Percentiles rank a stretch among this genome's conserved stretches.
Evolutionary conservation across 2,797 vertebrate species (phyloP).

Genomic region (Rhynchonycteris naso): DNA sequence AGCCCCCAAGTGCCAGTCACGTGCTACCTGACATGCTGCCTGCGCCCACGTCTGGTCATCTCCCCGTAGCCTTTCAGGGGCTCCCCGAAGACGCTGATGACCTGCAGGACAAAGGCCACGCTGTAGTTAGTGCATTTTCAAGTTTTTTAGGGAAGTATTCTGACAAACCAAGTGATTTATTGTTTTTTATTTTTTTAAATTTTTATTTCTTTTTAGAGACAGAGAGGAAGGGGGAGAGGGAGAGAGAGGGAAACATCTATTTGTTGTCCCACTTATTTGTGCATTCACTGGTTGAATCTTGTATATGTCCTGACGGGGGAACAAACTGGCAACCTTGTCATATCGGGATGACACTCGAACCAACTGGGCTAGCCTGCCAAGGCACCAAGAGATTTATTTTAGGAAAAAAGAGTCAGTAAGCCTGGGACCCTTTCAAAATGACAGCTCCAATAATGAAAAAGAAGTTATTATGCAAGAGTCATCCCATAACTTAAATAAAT

Average conservation of each 20-base stretch:
- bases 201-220: too few species aligned
- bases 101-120: slow-evolving; percentile 82
- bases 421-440: not conserved
- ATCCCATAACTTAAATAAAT: not conserved
- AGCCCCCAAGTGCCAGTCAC: rapidly evolving
- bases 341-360: too few species aligned
- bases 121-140: not conserved
- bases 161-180: not conserved
- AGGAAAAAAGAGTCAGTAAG: not conserved
- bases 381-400: not conserved
- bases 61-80: slow-evolving; percentile 96
- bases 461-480: not conserved
- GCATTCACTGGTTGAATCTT: too few species aligned
- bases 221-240: too few species aligned
- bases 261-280: too few species aligned
- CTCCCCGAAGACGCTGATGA: slow-evolving; percentile 94
- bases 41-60: slow-evolving; percentile 91
- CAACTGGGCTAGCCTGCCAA: too few species aligned
- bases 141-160: not conserved
- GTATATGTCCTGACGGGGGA: too few species aligned
- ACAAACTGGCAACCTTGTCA: too few species aligned
- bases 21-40: slow-evolving; percentile 93
- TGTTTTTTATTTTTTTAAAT: too few species aligned
- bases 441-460: not conserved
- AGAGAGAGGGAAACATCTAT: too few species aligned